A percentile compares a stretch with the other conserved stretches of the same genome.
These are phyloP conservation scores for Odontomachus brunneus DNA, from an alignment of 1,140 invertebrate genomes.

Conservation along the genomic window DNA sequence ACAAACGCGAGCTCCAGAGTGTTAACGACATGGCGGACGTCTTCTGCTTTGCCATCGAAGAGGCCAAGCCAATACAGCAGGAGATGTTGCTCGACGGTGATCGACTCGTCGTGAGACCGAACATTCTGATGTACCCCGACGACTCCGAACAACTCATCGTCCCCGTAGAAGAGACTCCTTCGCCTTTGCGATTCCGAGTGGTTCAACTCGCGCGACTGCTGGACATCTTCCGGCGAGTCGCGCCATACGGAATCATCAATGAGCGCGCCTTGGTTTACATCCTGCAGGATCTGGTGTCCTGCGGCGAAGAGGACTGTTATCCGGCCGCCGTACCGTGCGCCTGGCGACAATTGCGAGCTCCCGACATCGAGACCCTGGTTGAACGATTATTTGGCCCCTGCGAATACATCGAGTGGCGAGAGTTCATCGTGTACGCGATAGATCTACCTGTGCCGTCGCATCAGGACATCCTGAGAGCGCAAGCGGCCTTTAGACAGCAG, in stretches of 20 bases:
- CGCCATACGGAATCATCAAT: conserved; percentile 85
- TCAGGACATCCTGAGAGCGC: conserved; percentile 84
- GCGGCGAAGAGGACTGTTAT: conserved; percentile 82
- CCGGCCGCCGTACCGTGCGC: conserved; percentile 82
- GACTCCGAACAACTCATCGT: conserved; percentile 60
- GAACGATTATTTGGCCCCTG: conserved; percentile 83
- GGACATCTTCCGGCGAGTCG: conserved; percentile 84
- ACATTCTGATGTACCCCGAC: conserved; percentile 80
- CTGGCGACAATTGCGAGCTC: conserved; percentile 85
- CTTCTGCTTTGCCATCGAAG: conserved; percentile 86
- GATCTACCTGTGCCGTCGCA: conserved; percentile 85
- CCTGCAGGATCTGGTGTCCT: conserved; percentile 86
- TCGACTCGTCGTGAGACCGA: conserved; percentile 82
- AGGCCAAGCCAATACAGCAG: conserved; percentile 82
- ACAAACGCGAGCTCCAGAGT: conserved; percentile 85
- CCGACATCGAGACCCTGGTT: conserved; percentile 84
- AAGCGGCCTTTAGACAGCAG: conserved; percentile 81
- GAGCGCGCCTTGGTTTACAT: conserved; percentile 85
- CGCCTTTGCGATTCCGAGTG: conserved; percentile 82
- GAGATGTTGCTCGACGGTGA: conserved; percentile 84
- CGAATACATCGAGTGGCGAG: conserved; percentile 87
- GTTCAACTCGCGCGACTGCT: conserved; percentile 84
- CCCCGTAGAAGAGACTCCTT: conserved; percentile 69
- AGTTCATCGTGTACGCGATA: conserved; percentile 87
- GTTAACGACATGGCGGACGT: conserved; percentile 86